These are phyloP conservation scores for Mastomys natalensis DNA, from an alignment of 2,113 vertebrate species.

Conservation along the genomic window DNA sequence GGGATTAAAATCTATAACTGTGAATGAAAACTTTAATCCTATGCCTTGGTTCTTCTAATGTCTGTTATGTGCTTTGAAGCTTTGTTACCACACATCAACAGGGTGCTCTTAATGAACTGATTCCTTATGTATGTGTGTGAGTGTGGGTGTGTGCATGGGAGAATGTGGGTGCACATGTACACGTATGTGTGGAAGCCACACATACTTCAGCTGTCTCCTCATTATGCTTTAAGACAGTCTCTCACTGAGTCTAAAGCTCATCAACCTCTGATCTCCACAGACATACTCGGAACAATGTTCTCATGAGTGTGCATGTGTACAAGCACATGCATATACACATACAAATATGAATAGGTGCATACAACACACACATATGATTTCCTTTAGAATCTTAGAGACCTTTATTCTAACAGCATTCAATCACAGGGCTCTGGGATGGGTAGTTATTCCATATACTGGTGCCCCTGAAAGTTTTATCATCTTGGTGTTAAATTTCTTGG, in stretches of 20 bases:
- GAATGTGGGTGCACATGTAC: neutral
- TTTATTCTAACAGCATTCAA: constrained; percentile 35
- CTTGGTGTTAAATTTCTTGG: constrained; percentile 23
- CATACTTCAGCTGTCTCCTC: neutral
- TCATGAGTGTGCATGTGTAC: neutral
- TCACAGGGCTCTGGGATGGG: neutral
- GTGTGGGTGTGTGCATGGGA: neutral
- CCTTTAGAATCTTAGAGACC: constrained; percentile 18
- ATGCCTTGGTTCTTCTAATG: neutral
- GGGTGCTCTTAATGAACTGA: constrained; percentile 1
- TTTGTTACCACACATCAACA: constrained; percentile 8
- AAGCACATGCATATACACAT: neutral
- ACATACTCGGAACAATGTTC: neutral
- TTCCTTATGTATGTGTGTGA: neutral
- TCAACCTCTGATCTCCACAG: neutral
- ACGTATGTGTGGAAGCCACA: neutral
- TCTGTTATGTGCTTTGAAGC: constrained; percentile 29
- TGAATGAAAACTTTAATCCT: neutral
- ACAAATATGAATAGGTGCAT: neutral
- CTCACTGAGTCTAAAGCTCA: neutral
- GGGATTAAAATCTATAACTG: neutral
- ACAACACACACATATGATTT: neutral
- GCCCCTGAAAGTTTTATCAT: neutral
- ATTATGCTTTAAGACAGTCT: neutral
- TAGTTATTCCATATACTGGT: neutral